Evolutionary conservation across 2,797 vertebrate genomes (phyloP), one percentile per base, ranked within the genome.

Genomic region (Brachyalestes nurse): DNA sequence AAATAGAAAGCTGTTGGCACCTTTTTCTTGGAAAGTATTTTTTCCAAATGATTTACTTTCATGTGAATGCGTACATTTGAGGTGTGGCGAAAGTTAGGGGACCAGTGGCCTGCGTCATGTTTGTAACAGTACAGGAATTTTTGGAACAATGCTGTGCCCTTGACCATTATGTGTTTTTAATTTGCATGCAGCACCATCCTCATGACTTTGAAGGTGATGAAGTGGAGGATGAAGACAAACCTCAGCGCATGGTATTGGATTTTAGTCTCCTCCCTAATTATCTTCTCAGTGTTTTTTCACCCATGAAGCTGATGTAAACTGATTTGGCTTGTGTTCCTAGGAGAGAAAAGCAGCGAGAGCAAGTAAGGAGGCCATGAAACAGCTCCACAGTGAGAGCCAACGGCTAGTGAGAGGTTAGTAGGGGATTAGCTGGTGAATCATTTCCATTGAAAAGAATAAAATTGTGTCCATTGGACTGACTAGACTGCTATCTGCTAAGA

Each of bases 331-430:
- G 6, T 82, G 53, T 79, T 84, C 9, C 76, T 88, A 99, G 97
- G 97, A 99, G 89, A 93, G 97, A 83, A 99, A 96, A 87, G 96
- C 97, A 45, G 97, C 97, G 1, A 96, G 92, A 0, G 93, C 96
- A 78, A 97, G 97, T 91, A 98, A 95, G 87, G 97, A 99, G 83
- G 96, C 96, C 0, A 95, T 98, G 89, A 98, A 95, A 90, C 95
- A 96, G 19, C 92, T 99, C 1, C 97, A 99, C 62, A 99, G 98
- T 83, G 98, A 98, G 83, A 96, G 92, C 61, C 98, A 99, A 87
- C 91, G 97, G 77, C 95, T 99, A 74, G 75, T 99, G 85, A 91
- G 97, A 96, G 97, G 98, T 99, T 93, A 93, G 92, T 87, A 21
- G 6, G 9, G 4, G 38, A 66, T 10, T 92, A 93, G 92, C 87